phyloP scores from a whole-genome alignment of 2,888 invertebrate genomes.

The Pollenia griseotomentosa region DNA sequence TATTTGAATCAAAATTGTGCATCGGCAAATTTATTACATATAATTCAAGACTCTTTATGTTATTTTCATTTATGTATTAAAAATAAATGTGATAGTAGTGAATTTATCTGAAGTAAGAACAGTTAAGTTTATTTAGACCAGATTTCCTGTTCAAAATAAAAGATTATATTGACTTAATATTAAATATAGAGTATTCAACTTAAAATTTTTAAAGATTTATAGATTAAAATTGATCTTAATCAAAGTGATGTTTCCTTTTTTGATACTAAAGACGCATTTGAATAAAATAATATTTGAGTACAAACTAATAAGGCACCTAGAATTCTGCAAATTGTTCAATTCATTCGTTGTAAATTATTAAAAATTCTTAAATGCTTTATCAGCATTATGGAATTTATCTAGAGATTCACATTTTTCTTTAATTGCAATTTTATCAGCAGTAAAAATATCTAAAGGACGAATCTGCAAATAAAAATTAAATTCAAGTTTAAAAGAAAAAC shows the following conservation, averaged over 20 bases:
- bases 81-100: no score
- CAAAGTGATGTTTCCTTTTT: background rate
- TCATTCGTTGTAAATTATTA: conserved; percentile 39
- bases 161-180: no score
- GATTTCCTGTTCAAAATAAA: no score
- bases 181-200: no score
- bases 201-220: no score
- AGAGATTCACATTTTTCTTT: conserved; percentile 39
- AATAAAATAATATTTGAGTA: background rate
- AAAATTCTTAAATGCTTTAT: conserved; percentile 77
- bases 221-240: no score
- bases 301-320: conserved; percentile 37
- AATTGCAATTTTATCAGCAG: conserved; percentile 75
- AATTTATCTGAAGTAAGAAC: no score
- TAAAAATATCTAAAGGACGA: conserved; percentile 77
- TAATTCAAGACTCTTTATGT: no score
- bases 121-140: no score
- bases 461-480: conserved; percentile 71
- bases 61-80: no score
- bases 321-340: background rate
- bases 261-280: background rate
- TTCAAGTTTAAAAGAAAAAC: background rate
- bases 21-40: no score
- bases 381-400: conserved; percentile 66
- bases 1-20: no score